Conservation (phyloP, 2,113 vertebrate genomes). For the Agelaius phoeniceus region DNA sequence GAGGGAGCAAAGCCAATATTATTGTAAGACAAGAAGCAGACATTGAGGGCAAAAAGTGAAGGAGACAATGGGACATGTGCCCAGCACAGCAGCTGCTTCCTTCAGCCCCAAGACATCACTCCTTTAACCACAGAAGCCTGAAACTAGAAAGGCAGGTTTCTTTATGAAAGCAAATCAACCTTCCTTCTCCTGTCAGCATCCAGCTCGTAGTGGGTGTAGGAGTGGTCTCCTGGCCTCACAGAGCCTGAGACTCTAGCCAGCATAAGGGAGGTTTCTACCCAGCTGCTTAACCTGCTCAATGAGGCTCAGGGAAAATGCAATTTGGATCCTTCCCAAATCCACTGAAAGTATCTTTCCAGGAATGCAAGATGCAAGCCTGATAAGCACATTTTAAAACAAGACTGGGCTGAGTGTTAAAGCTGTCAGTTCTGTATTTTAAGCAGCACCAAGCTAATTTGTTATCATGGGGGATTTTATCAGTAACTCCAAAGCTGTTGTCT, state of each 20-base stretch:
- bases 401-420: background rate
- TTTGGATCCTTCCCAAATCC: background rate
- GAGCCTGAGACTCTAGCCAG: rapidly evolving
- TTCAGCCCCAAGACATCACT: background rate
- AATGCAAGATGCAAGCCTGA: background rate
- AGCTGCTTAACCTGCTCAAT: rapidly evolving
- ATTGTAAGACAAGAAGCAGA: background rate
- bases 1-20: background rate
- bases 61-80: rapidly evolving
- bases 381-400: background rate
- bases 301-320: background rate
- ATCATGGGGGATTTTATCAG: rapidly evolving
- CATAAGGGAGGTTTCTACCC: background rate
- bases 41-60: background rate
- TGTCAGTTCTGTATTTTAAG: background rate
- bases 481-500: background rate
- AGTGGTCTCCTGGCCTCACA: rapidly evolving
- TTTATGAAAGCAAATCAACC: background rate
- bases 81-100: background rate
- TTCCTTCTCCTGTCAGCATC: background rate
- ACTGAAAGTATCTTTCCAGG: background rate
- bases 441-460: background rate
- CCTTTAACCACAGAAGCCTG: background rate
- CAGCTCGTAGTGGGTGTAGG: rapidly evolving
- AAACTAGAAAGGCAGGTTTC: background rate